A percentile compares a stretch with the other conserved stretches of the same genome.
Evolutionary conservation across 1,140 invertebrate genomes (phyloP).

Genomic region (Mycetomoellerius zeteki): DNA sequence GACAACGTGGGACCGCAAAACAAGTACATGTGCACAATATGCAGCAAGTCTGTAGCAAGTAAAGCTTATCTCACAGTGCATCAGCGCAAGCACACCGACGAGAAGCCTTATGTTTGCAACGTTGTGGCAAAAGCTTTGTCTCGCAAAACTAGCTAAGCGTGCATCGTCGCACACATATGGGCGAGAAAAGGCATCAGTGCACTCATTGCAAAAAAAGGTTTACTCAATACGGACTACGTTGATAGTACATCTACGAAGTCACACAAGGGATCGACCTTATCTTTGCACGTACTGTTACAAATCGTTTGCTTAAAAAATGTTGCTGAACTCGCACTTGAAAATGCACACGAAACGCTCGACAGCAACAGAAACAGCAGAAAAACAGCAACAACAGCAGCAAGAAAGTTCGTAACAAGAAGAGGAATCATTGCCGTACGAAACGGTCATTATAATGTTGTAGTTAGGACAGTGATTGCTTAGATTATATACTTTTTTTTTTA

Average conservation of each 20-base stretch:
- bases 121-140: slow-evolving; percentile 91
- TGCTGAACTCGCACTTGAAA: slow-evolving; percentile 86
- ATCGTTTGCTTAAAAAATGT: slow-evolving; percentile 85
- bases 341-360: slow-evolving; percentile 84
- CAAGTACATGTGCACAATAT: slow-evolving; percentile 90
- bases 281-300: slow-evolving; percentile 88
- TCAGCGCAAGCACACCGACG: slow-evolving; percentile 91
- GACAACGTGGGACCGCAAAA: slow-evolving; percentile 82
- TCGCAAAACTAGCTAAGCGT: slow-evolving; percentile 91
- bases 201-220: slow-evolving; percentile 91
- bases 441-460: slow-evolving; percentile 71
- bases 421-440: slow-evolving; percentile 55
- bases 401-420: slow-evolving; percentile 60
- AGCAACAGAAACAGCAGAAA: slow-evolving; percentile 74
- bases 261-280: slow-evolving; percentile 89
- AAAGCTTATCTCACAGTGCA: slow-evolving; percentile 95
- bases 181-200: slow-evolving; percentile 89
- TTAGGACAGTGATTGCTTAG: slow-evolving; percentile 38
- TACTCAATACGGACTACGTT: slow-evolving; percentile 89
- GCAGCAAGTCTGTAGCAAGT: slow-evolving; percentile 91
- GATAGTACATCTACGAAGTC: slow-evolving; percentile 87
- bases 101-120: slow-evolving; percentile 87
- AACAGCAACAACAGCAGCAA: slow-evolving; percentile 71
- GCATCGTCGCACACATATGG: slow-evolving; percentile 91
- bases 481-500: slow-evolving; percentile 8